A percentile compares a stretch with the other conserved stretches of the same genome.
Conservation (phyloP, 2,888 invertebrate genomes). For the Eurytoma californica region DNA sequence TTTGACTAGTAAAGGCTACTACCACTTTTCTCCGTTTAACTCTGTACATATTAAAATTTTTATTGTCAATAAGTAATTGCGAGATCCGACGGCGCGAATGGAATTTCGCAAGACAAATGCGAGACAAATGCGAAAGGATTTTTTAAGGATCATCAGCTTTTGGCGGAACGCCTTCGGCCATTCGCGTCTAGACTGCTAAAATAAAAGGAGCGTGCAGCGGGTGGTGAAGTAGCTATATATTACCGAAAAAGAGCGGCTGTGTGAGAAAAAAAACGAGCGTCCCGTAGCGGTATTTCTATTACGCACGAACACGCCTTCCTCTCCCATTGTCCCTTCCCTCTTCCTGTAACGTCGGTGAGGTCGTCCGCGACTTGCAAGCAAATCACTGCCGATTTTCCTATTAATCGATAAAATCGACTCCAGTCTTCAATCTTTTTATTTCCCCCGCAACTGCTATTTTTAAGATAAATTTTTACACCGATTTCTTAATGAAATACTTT, state of each 20-base stretch:
- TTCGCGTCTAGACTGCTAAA: slow-evolving; percentile 74
- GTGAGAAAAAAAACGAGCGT: slow-evolving; percentile 15
- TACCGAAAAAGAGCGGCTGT: slow-evolving; percentile 14
- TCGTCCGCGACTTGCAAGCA: slow-evolving; percentile 19
- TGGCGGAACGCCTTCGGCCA: slow-evolving; percentile 42
- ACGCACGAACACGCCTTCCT: slow-evolving; percentile 49
- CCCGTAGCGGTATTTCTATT: slow-evolving; percentile 66
- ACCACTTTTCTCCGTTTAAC: too few species aligned
- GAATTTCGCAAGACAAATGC: neutral
- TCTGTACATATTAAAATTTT: too few species aligned
- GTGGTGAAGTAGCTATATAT: slow-evolving; percentile 55
- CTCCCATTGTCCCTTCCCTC: slow-evolving; percentile 25
- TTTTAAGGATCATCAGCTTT: slow-evolving; percentile 40
- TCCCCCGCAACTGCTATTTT: too few species aligned
- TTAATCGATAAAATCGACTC: slow-evolving; percentile 16
- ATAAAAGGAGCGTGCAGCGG: slow-evolving; percentile 71
- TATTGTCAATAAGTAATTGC: too few species aligned
- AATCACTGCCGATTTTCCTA: slow-evolving; percentile 18
- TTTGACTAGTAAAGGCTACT: too few species aligned
- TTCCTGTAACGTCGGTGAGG: neutral
- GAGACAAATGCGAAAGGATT: slow-evolving; percentile 8
- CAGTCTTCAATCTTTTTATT: too few species aligned
- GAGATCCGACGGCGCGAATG: too few species aligned
- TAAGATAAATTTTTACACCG: too few species aligned
- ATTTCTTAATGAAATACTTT: too few species aligned